Base-by-base conservation (phyloP, 2,797 vertebrate species). In the Picus viridis region DNA sequence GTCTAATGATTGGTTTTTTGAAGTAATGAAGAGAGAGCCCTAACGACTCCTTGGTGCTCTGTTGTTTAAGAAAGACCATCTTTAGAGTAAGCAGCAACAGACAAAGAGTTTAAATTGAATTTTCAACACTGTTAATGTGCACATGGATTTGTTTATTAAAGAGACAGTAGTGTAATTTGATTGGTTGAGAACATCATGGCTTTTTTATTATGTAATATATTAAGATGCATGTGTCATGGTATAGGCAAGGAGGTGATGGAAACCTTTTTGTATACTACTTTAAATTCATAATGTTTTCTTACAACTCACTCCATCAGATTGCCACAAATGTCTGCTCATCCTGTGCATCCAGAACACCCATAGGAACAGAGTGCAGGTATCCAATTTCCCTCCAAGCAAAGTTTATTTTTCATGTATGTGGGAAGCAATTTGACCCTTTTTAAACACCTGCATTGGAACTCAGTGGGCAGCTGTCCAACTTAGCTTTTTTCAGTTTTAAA, bases 1-100 rank as follows among this genome's bases (percentile, higher is more conserved):
- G 99, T 99, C 99, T 99, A 99, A 99, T 99, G 99, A 99, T 99
- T 99, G 99, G 98, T 99, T 99, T 99, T 99, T 99, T 99, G 99
- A 99, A 99, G 99, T 99, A 99, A 99, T 99, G 99, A 99, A 99
- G 99, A 99, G 99, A 99, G 99, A 99, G 99, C 98, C 98, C 98
- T 99, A 99, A 99, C 99, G 99, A 99, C 99, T 99, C 99, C 99
- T 99, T 98, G 99, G 99, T 99, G 99, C 99, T 99, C 99, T 99
- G 99, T 99, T 99, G 99, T 99, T 99, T 99, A 99, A 99, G 98
- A 98, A 98, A 99, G 98, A 99, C 98, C 98, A 99, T 99, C 98
- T 98, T 99, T 99, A 99, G 98, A 99, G 98, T 98, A 98, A 99
- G 98, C 98, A 99, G 98, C 98, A 98, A 98, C 98, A 99, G 98